Conservation (phyloP, 2,113 vertebrate species). For the Marcusenius ussheri region DNA sequence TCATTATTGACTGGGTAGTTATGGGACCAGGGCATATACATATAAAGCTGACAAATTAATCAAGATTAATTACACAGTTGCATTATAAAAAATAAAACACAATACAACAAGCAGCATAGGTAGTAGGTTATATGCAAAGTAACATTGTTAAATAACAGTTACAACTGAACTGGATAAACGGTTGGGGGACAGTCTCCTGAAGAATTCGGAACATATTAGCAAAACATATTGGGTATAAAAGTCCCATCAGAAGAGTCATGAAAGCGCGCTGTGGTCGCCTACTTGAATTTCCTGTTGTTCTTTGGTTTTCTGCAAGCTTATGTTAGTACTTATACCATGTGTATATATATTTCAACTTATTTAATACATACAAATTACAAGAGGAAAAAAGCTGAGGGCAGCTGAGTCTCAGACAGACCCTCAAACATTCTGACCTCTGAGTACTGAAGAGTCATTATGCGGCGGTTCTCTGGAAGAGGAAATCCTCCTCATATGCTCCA, state of each 20-base stretch:
- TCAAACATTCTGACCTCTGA: background rate
- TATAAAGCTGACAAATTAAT: background rate
- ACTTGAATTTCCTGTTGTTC: background rate
- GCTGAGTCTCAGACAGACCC: background rate
- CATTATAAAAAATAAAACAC: background rate
- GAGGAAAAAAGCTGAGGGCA: background rate
- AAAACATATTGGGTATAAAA: background rate
- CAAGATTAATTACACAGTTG: background rate
- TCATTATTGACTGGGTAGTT: background rate
- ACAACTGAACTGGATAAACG: background rate
- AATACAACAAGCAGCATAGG: background rate
- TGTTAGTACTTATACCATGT: background rate
- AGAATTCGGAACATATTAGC: background rate
- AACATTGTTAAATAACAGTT: background rate
- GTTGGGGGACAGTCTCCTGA: background rate
- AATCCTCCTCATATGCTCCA: constrained; percentile 18
- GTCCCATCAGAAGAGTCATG: background rate
- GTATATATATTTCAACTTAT: background rate
- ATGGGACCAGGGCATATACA: background rate
- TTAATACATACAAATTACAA: constrained; percentile 5
- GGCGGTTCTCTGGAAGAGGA: background rate
- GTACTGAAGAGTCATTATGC: background rate
- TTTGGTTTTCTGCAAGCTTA: background rate
- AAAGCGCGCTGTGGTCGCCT: background rate
- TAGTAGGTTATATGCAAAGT: background rate